These are phyloP conservation scores for Heliconius melpomene DNA, from an alignment of 1,140 invertebrate species.

Conservation along the genomic window DNA sequence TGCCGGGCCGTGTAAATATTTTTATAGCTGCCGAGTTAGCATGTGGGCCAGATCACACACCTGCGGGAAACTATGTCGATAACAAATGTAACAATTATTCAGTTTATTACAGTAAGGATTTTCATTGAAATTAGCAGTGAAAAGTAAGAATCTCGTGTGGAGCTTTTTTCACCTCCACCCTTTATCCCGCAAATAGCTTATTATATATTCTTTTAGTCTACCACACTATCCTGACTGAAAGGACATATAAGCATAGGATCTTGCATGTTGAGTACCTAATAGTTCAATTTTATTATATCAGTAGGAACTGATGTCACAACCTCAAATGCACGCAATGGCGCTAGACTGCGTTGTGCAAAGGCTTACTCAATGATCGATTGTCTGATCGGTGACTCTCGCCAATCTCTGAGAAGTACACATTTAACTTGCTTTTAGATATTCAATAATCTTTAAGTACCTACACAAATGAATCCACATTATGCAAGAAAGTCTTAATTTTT, in stretches of 20 bases:
- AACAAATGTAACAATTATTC: background rate
- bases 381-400: slow-evolving; percentile 28
- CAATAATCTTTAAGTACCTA: background rate
- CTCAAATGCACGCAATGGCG: background rate
- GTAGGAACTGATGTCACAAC: background rate
- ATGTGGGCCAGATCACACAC: slow-evolving; percentile 12
- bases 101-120: background rate
- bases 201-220: too few species aligned
- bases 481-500: too few species aligned
- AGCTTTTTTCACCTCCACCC: background rate
- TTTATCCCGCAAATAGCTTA: too few species aligned
- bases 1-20: slow-evolving; percentile 16
- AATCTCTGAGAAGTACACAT: background rate
- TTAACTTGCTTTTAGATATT: background rate
- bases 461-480: too few species aligned
- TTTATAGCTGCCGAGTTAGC: slow-evolving; percentile 2
- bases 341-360: slow-evolving; percentile 38
- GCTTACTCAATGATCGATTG: slow-evolving; percentile 38
- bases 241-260: too few species aligned
- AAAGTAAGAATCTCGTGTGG: background rate
- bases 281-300: background rate
- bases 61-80: slow-evolving; percentile 7
- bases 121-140: background rate
- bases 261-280: too few species aligned
- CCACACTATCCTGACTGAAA: too few species aligned